Evolutionary conservation across 1,140 invertebrate species (phyloP), one percentile per base, ranked within the genome.

Genomic region (Amphibalanus amphitrite): DNA sequence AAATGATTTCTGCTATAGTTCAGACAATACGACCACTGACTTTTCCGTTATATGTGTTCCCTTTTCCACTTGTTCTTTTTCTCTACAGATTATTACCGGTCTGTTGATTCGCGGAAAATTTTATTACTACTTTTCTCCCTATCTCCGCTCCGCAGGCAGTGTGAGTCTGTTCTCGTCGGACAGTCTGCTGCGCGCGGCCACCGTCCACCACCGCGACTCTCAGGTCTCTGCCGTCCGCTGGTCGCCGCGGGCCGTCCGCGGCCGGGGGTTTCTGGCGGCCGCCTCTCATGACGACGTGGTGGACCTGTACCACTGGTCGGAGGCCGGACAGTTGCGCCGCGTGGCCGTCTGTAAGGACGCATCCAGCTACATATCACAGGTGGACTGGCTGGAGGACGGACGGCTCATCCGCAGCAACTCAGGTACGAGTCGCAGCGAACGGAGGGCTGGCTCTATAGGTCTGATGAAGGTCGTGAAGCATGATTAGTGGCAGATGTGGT

Each of bases 261-360:
- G 47, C 47, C 47, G 23, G 10, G 70, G 73, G 0, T 71, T 75
- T 28, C 71, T 75, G 25, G 74, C 74, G 23, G 74, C 72, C 17
- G 74, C 71, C 28, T 75, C 74, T 3, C 74, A 75, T 28, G 74
- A 75, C 38, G 40, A 72, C 65, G 40, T 74, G 20, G 73, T 74
- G 8, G 74, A 75, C 28, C 28, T 75, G 65, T 75, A 75, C 69
- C 72, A 73, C 25, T 73, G 74, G 3, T 71, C 74, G 68, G 74
- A 75, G 26, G 40, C 69, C 25, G 70, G 67, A 10, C 72, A 73
- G 3, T 70, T 75, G 33, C 71, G 70, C 4, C 47, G 74, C 26
- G 71, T 75, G n/a, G 71, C 70, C 1, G 59, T 74, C 40, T 74
- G 74, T 26, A 64, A 72, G 13, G 74, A 72, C 17, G 71, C 74